A percentile compares a stretch with the other conserved stretches of the same genome.
Evolutionary conservation across 2,797 vertebrate species (phyloP).

Genomic region (Hozukius guyotensis): DNA sequence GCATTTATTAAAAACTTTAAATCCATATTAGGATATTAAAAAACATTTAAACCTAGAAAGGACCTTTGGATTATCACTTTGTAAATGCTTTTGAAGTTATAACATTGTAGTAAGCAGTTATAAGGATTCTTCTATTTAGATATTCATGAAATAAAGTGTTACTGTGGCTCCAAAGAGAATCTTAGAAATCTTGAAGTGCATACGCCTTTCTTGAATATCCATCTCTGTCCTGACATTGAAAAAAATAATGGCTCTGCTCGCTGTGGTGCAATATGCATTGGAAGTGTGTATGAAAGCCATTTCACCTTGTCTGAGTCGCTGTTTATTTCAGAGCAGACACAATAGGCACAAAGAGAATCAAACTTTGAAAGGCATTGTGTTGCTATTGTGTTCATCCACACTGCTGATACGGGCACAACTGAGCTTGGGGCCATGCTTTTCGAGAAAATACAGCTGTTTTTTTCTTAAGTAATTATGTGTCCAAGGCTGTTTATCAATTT

Average conservation of each 20-base stretch:
- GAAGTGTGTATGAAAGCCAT: conserved; percentile 14
- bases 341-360: conserved; percentile 19
- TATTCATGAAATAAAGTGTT: background rate
- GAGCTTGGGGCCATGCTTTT: conserved; percentile 2
- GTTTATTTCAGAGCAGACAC: conserved; percentile 28
- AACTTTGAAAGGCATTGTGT: conserved; percentile 5
- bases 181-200: background rate
- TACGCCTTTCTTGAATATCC: background rate
- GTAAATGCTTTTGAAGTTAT: background rate
- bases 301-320: conserved; percentile 22
- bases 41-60: background rate
- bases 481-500: conserved; percentile 34
- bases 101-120: background rate
- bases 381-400: conserved; percentile 7
- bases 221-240: conserved; percentile 10
- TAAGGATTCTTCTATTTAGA: background rate
- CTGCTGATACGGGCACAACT: background rate
- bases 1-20: no score
- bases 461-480: conserved; percentile 25
- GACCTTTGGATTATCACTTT: background rate
- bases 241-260: background rate
- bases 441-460: background rate
- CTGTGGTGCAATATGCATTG: conserved; percentile 8
- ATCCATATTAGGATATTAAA: background rate
- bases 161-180: background rate